Evolutionary conservation across 2,888 invertebrate species (phyloP).

Genomic region (Philhelius pedissequus): DNA sequence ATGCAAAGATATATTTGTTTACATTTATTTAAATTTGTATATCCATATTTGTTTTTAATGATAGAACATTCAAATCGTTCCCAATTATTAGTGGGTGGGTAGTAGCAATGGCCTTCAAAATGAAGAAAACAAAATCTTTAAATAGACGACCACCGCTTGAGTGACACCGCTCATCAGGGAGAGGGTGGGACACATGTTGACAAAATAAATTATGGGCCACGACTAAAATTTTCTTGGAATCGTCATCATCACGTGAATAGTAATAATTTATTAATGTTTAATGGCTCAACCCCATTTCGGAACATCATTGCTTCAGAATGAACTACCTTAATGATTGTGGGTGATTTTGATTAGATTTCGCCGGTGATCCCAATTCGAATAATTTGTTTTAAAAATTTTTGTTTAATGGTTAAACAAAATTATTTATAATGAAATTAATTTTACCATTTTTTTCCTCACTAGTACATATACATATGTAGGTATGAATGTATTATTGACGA

Average conservation of each 20-base stretch:
- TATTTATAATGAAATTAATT: too few relatives aligned
- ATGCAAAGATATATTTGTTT: not conserved
- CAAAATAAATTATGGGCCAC: not conserved
- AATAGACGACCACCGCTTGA: conserved; percentile 9
- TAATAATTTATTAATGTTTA: conserved; percentile 25
- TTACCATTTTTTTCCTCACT: too few relatives aligned
- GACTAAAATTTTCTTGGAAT: conserved; percentile 22
- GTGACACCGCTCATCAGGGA: conserved; percentile 19
- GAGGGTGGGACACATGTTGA: conserved; percentile 19
- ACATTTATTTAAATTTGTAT: not conserved
- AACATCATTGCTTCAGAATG: conserved; percentile 22
- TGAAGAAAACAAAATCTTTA: conserved; percentile 9
- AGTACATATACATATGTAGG: too few relatives aligned
- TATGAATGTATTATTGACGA: too few relatives aligned
- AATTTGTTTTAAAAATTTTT: not conserved
- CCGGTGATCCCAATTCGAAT: not conserved
- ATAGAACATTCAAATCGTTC: not conserved
- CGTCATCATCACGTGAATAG: not conserved
- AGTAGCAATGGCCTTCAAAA: conserved; percentile 1
- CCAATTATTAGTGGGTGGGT: not conserved
- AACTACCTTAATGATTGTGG: conserved; percentile 32
- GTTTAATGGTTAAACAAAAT: not conserved
- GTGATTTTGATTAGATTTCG: not conserved
- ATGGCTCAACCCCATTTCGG: not conserved
- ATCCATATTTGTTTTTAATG: not conserved